These are phyloP conservation scores for Luscinia luscinia DNA, from an alignment of 2,797 vertebrate genomes.

Conservation along the genomic window DNA sequence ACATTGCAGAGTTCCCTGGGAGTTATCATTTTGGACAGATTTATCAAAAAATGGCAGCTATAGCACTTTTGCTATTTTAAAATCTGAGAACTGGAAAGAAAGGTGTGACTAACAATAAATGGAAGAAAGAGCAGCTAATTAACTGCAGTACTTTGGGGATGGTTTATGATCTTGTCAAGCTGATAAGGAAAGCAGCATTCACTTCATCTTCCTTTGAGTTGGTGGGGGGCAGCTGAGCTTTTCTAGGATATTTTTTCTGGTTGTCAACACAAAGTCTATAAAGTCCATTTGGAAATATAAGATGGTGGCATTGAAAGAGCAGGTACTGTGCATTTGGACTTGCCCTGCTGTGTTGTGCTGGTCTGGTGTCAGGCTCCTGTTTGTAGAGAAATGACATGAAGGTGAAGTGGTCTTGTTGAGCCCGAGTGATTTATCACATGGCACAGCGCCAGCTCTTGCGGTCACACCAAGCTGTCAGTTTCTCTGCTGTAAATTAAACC, in stretches of 20 bases:
- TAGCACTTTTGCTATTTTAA: background rate
- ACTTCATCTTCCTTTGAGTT: background rate
- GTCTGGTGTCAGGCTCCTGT: conserved; percentile 5
- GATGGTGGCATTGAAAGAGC: background rate
- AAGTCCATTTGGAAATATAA: background rate
- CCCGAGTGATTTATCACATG: conserved; percentile 40
- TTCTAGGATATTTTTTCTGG: background rate
- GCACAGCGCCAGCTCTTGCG: background rate
- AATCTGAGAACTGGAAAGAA: background rate
- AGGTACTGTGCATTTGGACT: background rate
- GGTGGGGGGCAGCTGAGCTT: fast-evolving
- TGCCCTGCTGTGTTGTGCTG: background rate
- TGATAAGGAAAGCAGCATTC: background rate
- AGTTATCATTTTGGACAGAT: background rate
- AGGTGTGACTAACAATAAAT: background rate
- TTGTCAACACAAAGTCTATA: background rate
- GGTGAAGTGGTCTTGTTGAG: conserved; percentile 32
- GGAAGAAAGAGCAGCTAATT: background rate
- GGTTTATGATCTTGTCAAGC: background rate
- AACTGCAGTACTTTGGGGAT: background rate
- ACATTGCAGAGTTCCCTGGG: background rate
- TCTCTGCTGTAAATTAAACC: conserved; percentile 48
- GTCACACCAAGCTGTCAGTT: conserved; percentile 34
- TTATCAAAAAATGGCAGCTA: background rate
- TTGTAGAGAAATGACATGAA: conserved; percentile 30